Base-by-base conservation (phyloP, 2,113 vertebrate genomes). In the Apus apus region DNA sequence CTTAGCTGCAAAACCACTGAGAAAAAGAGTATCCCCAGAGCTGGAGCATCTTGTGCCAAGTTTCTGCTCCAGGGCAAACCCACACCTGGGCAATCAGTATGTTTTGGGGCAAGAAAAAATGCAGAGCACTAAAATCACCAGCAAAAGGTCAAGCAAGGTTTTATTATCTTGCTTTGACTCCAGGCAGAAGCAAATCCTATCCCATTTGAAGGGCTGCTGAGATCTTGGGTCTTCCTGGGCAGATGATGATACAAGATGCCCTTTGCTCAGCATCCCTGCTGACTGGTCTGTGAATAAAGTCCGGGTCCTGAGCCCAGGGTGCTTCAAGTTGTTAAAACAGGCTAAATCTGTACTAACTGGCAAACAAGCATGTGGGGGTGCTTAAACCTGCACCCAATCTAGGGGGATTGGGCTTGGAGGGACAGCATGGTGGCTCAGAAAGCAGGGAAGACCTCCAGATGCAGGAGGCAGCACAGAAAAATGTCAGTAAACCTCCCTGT, bases 231-330 rank as follows among this genome's bases (percentile, higher is more conserved):
- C 36, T 62, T 62, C 57, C 78, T 36, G 48, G 43, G 78, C 0
- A 7, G 65, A 16, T 67, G 25, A 18, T 43, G 78, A 40, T n/a
- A 58, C 13, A 15, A 30, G 22, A 29, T 38, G 65, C 29, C 34
- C 73, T 74, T 78, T 78, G 76, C 38, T 38, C 29, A 8, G 57
- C 29, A 1, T 0, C 2, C 2, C 6, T 18, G 48, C 6, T 32
- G 62, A 43, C 67, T 46, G 40, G 32, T 6, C 21, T 38, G 58
- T 50, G 66, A 91, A 48, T 22, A 25, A 65, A 51, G n/a, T 14
- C 25, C 79, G 19, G 45, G 34, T 36, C 70, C n/a, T 34, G 46
- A 23, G 27, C n/a, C 14, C 0, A 0, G 45, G 3, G 14, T 22
- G 51, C 43, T 43, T 7, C 9, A 53, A 53, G 64, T 5, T 1